Conservation (phyloP, 2,888 invertebrate species). For the Mythimna pallens region DNA sequence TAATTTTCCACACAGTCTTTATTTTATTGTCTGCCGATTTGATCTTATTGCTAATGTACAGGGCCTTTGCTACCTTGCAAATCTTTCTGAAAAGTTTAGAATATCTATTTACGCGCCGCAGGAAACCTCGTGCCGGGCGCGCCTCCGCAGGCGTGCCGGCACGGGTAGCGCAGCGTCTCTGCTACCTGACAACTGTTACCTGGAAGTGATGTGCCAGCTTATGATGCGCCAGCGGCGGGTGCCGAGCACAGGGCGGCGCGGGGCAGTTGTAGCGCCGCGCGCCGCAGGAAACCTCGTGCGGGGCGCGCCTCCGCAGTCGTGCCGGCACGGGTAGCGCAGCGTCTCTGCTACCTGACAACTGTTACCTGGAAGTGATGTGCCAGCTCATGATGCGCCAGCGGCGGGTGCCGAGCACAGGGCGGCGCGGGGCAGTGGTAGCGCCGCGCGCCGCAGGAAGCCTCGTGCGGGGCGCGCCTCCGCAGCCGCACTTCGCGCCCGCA, state of each 20-base stretch:
- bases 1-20: no score
- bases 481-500: slow-evolving; percentile 86
- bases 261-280: slow-evolving; percentile 87
- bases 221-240: slow-evolving; percentile 69
- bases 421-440: slow-evolving; percentile 87
- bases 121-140: no score
- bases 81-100: no score
- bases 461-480: slow-evolving; percentile 85
- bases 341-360: slow-evolving; percentile 66
- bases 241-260: slow-evolving; percentile 79
- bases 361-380: slow-evolving; percentile 72
- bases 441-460: slow-evolving; percentile 85
- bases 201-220: slow-evolving; percentile 73
- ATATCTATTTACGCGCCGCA: no score
- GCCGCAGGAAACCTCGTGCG: slow-evolving; percentile 87
- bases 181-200: slow-evolving; percentile 46
- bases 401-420: slow-evolving; percentile 73
- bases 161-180: no score
- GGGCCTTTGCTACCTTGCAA: no score
- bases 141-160: no score
- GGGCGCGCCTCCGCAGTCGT: slow-evolving; percentile 87
- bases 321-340: slow-evolving; percentile 89
- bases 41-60: no score
- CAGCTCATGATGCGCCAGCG: slow-evolving; percentile 72
- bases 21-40: no score